phyloP scores from a whole-genome alignment of 2,113 vertebrate genomes.

The Oreochromis aureus region DNA sequence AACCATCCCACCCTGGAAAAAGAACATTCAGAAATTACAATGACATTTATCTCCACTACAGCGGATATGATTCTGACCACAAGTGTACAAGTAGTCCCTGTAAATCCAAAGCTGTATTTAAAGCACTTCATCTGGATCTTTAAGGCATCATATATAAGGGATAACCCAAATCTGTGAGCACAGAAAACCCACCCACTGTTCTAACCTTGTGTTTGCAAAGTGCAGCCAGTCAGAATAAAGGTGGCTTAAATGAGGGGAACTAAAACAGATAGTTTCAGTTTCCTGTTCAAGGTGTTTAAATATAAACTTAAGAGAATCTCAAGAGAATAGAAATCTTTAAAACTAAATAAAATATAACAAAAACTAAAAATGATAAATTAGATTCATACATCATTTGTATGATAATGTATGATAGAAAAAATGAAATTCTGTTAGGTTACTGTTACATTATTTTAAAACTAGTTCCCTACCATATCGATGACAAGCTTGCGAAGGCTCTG shows the following conservation, averaged over 20 bases:
- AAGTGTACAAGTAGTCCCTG: not conserved
- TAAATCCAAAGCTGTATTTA: not conserved
- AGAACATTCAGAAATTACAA: not conserved
- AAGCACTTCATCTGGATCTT: not conserved
- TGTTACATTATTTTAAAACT: not conserved
- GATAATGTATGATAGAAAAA: not conserved
- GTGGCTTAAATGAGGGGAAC: not conserved
- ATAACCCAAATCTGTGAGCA: not conserved
- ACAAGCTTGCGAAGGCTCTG: conserved; percentile 84
- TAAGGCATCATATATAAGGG: not conserved
- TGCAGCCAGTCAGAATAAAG: not conserved
- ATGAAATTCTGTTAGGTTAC: not conserved
- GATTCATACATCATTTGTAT: not conserved
- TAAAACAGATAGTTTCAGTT: not conserved
- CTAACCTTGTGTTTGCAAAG: not conserved
- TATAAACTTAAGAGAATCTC: not conserved
- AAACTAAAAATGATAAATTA: not conserved
- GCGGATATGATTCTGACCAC: not conserved
- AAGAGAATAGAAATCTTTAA: not conserved
- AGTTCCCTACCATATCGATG: conserved; percentile 80
- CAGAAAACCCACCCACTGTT: not conserved
- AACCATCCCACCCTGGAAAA: not conserved
- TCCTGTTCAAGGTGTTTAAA: not conserved
- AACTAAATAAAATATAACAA: not conserved
- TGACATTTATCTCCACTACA: not conserved